Conservation (phyloP, 2,888 invertebrate genomes). For the Sceliomorpha sp. region DNA sequence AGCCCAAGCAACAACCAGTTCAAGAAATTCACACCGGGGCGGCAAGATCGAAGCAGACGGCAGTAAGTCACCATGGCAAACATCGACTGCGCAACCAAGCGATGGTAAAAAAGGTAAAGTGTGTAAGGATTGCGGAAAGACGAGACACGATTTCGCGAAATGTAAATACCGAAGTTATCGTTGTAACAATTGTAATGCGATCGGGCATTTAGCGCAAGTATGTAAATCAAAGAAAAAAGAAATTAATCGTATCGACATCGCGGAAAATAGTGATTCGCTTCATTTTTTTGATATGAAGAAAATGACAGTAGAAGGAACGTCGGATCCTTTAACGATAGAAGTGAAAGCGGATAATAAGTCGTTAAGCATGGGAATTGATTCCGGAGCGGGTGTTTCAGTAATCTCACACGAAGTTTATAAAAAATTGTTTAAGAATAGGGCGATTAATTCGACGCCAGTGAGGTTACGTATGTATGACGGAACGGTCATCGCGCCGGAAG, state of each 20-base stretch:
- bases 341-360: slow-evolving; percentile 56
- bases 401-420: slow-evolving; percentile 24
- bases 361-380: slow-evolving; percentile 59
- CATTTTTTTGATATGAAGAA: too few relatives aligned
- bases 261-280: too few relatives aligned
- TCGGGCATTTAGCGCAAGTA: slow-evolving; percentile 33
- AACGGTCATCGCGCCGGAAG: slow-evolving; percentile 29
- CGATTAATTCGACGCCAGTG: slow-evolving; percentile 14
- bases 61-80: background rate
- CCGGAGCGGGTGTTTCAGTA: slow-evolving; percentile 61
- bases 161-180: slow-evolving; percentile 34
- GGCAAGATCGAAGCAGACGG: too few relatives aligned
- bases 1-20: too few relatives aligned
- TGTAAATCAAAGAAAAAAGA: slow-evolving; percentile 12
- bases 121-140: slow-evolving; percentile 34
- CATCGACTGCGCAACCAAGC: background rate
- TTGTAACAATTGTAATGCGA: slow-evolving; percentile 24
- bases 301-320: background rate
- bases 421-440: slow-evolving; percentile 8
- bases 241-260: too few relatives aligned
- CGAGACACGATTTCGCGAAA: slow-evolving; percentile 28
- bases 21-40: too few relatives aligned
- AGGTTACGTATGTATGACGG: slow-evolving; percentile 38
- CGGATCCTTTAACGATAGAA: slow-evolving; percentile 20
- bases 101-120: background rate